These are phyloP conservation scores for Drosophila tani DNA, from an alignment of 1,140 invertebrate genomes.

Conservation along the genomic window DNA sequence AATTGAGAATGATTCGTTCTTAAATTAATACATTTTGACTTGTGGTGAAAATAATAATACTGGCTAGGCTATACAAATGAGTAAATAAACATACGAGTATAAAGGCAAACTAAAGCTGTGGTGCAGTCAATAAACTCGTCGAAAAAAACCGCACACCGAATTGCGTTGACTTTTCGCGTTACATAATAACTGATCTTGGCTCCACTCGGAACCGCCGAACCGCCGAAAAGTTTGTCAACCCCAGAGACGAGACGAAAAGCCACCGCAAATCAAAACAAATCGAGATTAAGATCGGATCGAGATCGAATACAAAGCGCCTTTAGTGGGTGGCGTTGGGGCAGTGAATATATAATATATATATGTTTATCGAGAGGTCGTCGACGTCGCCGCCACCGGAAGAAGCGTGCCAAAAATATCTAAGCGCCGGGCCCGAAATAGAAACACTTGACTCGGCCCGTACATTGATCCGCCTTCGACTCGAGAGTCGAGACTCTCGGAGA, in stretches of 20 bases:
- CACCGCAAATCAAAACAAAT: slow-evolving; percentile 32
- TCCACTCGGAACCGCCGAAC: slow-evolving; percentile 6
- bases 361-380: slow-evolving; percentile 64
- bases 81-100: background rate
- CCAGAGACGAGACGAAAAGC: slow-evolving; percentile 41
- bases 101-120: slow-evolving; percentile 14
- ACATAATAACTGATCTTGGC: slow-evolving; percentile 74
- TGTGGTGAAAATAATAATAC: too few species aligned
- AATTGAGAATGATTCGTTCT: too few species aligned
- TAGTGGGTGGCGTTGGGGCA: slow-evolving; percentile 10
- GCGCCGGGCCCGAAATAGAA: slow-evolving; percentile 65
- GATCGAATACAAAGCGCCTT: slow-evolving; percentile 29
- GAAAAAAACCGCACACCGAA: slow-evolving; percentile 37
- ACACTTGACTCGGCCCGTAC: slow-evolving; percentile 17
- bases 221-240: slow-evolving; percentile 60
- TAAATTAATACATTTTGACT: too few species aligned
- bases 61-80: too few species aligned
- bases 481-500: slow-evolving; percentile 19
- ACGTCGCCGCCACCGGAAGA: slow-evolving; percentile 64
- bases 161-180: slow-evolving; percentile 67
- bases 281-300: slow-evolving; percentile 11
- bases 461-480: slow-evolving; percentile 26
- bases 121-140: slow-evolving; percentile 65
- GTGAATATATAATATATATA: too few species aligned
- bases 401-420: slow-evolving; percentile 81